Base-by-base conservation (phyloP, 1,140 invertebrate species). In the Drosophila pectinifera region DNA sequence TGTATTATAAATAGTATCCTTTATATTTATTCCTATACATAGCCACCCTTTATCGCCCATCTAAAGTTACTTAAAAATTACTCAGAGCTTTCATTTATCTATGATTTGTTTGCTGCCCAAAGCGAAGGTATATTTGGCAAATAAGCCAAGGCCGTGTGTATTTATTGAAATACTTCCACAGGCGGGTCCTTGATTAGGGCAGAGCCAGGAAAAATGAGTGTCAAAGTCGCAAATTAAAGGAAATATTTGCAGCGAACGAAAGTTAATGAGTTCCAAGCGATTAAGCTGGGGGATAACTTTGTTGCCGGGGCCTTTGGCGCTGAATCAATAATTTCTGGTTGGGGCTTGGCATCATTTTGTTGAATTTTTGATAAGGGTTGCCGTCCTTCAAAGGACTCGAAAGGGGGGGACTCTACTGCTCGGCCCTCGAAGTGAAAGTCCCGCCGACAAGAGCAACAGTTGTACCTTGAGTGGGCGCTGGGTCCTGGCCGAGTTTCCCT, bases 331-430 rank as follows among this genome's bases (percentile, higher is more conserved):
- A 67, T 57, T 64, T 64, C 22, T 53, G 31, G 31, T 36, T 1
- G 36, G 22, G 49, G 41, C n/a, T n/a, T n/a, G 53, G 34, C 49
- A 67, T 67, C 24, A 45, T 55, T 46, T 28, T 22, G 49, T 70
- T 76, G 72, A 76, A 76, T 76, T 67, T 76, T 67, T 76, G 73
- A 76, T 53, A 76, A 76, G 73, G 73, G 73, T 76, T 65, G 10
- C 8, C 5, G 5, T 22, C 42, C 42, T 65, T 65, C 62, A 58
- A 65, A 65, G 42, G 59, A 38, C 39, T 42, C 31, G n/a, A 54
- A 31, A 26, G 11, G 31, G 31, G n/a, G n/a, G n/a, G n/a, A n/a
- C n/a, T n/a, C n/a, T n/a, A n/a, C 20, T 22, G 4, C 24, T 18
- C n/a, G n/a, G 34, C 16, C n/a, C 64, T 67, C 36, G 6, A 31